Base-by-base conservation (phyloP, 2,797 vertebrate species). In the Pogonophryne albipinna region DNA sequence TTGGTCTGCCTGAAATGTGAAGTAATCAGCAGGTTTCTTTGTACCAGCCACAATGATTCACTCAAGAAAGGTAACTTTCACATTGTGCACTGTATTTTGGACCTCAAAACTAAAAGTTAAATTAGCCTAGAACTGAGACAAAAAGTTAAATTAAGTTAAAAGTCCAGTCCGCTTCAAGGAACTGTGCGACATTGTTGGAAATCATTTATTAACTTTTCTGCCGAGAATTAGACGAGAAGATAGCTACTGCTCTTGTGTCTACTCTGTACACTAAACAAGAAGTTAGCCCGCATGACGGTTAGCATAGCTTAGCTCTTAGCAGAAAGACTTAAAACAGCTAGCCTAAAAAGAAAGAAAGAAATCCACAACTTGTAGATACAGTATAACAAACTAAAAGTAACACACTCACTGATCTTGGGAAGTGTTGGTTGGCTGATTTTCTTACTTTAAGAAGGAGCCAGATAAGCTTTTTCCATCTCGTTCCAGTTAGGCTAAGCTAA, bases 1-100 rank as follows among this genome's bases (percentile, higher is more conserved):
- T 76, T 83, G 69, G 72, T 85, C 75, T 73, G 71, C 46, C 58
- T 65, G 76, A 71, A 76, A 73, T 4, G 63, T 72, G 68, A 81
- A 58, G 70, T 46, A 15, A 65, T 75, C 74, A 72, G 60, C 56
- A 69, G 50, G 49, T 55, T 76, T 53, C 4, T 73, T 73, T 72
- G 44, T 72, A 63, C 64, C 63, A 76, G 71, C 41, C 46, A 47
- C 23, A 7, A 62, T 16, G 47, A 63, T 49, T 47, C 10, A 66
- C 38, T 42, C 3, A 44, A 34, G 42, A 79, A 55, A 51, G 38
- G 14, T 44, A 67, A 53, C 47, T 34, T 34, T 68, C 46, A 8
- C 5, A 57, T 52, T 73, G 58, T 20, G 66, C 74, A 70, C 51
- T 50, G 41, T 6, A 52, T 1, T 78, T 67, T 76, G 72, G 71